Base-by-base conservation (phyloP, 2,888 invertebrate species). In the Alentia gelatinosa region DNA sequence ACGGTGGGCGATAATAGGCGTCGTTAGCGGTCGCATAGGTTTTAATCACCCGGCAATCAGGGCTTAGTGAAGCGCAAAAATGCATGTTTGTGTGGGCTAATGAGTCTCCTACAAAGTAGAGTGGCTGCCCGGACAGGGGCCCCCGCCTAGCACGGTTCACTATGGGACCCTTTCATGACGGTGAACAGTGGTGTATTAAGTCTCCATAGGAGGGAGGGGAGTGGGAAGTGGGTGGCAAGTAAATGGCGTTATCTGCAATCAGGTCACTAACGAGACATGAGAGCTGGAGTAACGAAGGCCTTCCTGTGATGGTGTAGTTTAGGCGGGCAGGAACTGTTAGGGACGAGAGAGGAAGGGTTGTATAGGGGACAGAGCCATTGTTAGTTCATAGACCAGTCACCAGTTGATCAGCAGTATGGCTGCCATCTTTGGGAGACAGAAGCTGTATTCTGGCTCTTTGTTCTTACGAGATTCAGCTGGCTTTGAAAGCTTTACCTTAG, bases 171-270 rank as follows among this genome's bases (percentile, higher is more conserved):
- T 35, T 79, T 37, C n/a, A 79, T 35, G 39, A 19, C 35, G 23
- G 37, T 35, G 79, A 35, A 79, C 26, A 68, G n/a, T 79, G 37
- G n/a, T 39, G 39, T 39, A 79, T 79, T 79, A 39, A 79, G 39
- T 35, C 39, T 79, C 39, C 37, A 7, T 19, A 0, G 12, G 37
- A 26, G 68, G 12, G 19, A 56, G 56, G 37, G 79, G 39, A 56
- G 56, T 56, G 7, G 79, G 79, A 33, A 74, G 5, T 63, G 79
- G 37, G 39, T 35, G 79, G 37, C 12, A n/a, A 39, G 39, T 79
- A 79, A 79, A 79, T 79, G 79, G 79, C 79, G 79, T 79, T 79
- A 39, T 79, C 79, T 35, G 79, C 79, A 79, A 79, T 79, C 79
- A 39, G 79, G 79, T 19, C 79, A 26, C 79, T 79, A 79, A 79